Evolutionary conservation across 2,888 invertebrate species (phyloP), one percentile per base, ranked within the genome.

Genomic region (Drosophila greeni): DNA sequence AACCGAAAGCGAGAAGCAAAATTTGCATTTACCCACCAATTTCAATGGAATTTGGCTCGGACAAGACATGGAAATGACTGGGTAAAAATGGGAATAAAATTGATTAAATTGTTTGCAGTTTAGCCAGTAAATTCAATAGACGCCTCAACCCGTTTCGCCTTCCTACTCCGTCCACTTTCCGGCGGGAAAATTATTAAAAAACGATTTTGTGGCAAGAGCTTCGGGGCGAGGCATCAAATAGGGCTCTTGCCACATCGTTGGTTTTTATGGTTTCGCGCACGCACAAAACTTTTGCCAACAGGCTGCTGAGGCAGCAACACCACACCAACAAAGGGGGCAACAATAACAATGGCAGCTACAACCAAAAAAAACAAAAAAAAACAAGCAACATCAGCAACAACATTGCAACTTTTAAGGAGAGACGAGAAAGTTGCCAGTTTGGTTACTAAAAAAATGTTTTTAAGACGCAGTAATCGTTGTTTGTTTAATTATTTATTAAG

Each of bases 221-320:
- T 26, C 29, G n/a, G 14, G 67, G 43, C 6, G 33, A 20, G 45
- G 66, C 64, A 47, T 70, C 66, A 77, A 65, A 82, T 72, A 54
- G 70, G 82, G 67, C 78, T 74, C 81, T 85, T 83, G 84, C 82
- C 78, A 79, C 85, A 79, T 79, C 85, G 85, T 79, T 79, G 85
- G 79, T 58, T 79, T 85, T 79, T 83, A 85, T 81, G 82, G 85
- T 73, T 81, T 85, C 78, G 85, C 78, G 84, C 82, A 85, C 78
- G 85, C 85, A 85, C 84, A 69, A 72, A 78, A 79, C 78, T 79
- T 85, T 81, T 56, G 42, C 48, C 55, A 65, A 52, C 59, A 53
- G 61, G 52, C 70, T 45, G 45, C 29, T 18, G 18, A 45, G 53
- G 23, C 54, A 60, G 58, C 59, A 70, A 66, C 53, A 59, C 54